Conservation (phyloP, 2,888 invertebrate genomes). For the Drosophila kokeensis region DNA sequence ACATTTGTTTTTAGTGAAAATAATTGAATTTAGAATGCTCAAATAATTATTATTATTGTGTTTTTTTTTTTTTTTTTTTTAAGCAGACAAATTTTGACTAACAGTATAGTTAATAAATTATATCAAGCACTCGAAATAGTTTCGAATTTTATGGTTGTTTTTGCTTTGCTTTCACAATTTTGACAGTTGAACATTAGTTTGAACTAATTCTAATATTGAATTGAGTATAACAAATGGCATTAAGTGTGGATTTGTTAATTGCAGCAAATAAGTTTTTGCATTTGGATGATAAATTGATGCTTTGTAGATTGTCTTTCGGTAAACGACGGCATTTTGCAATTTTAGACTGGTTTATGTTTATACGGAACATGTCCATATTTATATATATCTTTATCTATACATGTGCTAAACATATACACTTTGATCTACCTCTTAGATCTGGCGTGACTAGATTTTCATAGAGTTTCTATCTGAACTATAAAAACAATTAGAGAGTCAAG, state of each 20-base stretch:
- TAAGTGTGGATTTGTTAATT: conserved; percentile 13
- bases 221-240: background rate
- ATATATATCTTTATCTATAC: background rate
- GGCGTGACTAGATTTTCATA: conserved; percentile 27
- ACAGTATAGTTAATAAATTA: background rate
- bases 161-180: background rate
- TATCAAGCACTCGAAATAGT: no score
- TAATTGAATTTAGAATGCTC: background rate
- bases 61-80: background rate
- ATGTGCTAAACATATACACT: background rate
- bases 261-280: background rate
- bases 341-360: background rate
- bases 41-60: background rate
- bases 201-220: background rate
- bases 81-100: background rate
- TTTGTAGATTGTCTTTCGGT: background rate
- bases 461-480: conserved; percentile 5
- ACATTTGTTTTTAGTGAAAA: background rate
- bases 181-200: background rate
- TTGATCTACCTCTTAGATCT: background rate
- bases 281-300: background rate
- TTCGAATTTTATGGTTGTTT: background rate
- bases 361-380: background rate
- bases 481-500: conserved; percentile 24
- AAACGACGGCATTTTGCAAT: conserved; percentile 7